A percentile compares a stretch with the other conserved stretches of the same genome.
phyloP scores from a whole-genome alignment of 2,888 invertebrate species.

The Oscheius sp. region DNA sequence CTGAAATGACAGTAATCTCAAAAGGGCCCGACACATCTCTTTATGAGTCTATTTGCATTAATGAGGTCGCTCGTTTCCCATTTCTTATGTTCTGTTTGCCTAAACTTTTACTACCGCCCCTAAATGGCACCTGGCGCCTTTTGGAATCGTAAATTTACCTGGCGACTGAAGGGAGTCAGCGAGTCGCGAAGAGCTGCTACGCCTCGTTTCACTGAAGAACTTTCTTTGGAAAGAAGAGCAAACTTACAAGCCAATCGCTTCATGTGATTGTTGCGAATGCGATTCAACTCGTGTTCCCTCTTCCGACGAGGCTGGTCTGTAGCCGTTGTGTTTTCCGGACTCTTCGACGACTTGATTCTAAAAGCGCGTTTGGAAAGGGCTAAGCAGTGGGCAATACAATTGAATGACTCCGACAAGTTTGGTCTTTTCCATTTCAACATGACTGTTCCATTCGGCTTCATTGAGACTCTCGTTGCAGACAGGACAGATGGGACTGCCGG shows the following conservation, averaged over 20 bases:
- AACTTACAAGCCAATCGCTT: constrained; percentile 54
- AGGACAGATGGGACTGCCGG: constrained; percentile 60
- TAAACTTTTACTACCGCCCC: constrained; percentile 9
- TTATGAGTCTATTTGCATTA: constrained; percentile 11
- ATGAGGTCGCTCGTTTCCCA: constrained; percentile 25
- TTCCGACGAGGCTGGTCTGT: constrained; percentile 35
- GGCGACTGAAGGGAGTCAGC: constrained; percentile 53
- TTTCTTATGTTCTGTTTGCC: constrained; percentile 27
- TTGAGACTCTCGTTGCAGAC: constrained; percentile 53
- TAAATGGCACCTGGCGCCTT: constrained; percentile 17
- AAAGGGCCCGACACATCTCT: constrained; percentile 4
- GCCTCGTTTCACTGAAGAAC: constrained; percentile 47
- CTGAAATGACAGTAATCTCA: constrained; percentile 15
- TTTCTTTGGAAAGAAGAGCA: background rate
- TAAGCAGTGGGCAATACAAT: constrained; percentile 23
- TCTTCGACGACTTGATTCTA: constrained; percentile 16
- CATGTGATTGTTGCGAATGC: constrained; percentile 58
- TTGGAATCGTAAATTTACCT: constrained; percentile 30
- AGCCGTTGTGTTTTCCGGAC: background rate
- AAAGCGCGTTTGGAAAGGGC: no score
- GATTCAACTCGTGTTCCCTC: constrained; percentile 53
- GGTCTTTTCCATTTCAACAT: constrained; percentile 54
- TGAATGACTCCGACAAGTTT: constrained; percentile 47
- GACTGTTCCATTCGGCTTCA: constrained; percentile 51
- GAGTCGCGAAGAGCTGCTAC: constrained; percentile 42